These are phyloP conservation scores for Mesembrinibis cayennensis DNA, from an alignment of 2,113 vertebrate genomes.

Conservation along the genomic window DNA sequence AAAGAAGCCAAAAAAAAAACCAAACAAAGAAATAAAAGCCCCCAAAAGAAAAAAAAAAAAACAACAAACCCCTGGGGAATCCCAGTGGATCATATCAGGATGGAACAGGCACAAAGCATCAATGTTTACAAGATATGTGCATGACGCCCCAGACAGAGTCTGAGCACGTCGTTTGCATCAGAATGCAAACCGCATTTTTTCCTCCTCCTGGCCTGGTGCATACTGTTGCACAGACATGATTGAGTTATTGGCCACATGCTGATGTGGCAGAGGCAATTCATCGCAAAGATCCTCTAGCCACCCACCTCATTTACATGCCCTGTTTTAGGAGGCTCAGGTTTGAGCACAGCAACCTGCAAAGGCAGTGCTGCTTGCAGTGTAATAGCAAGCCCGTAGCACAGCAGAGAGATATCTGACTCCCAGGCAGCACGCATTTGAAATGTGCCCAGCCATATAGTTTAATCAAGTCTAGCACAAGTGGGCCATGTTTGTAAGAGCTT, in stretches of 20 bases:
- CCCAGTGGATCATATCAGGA: background rate
- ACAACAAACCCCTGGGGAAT: background rate
- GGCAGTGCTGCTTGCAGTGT: background rate
- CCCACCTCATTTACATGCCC: background rate
- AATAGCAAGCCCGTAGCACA: background rate
- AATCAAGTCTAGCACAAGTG: background rate
- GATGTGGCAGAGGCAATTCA: background rate
- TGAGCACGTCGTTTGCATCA: background rate
- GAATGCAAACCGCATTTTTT: background rate
- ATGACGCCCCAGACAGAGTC: fast-evolving
- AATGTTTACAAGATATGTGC: background rate
- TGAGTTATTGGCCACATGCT: slow-evolving; percentile 11
- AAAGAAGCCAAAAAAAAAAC: background rate
- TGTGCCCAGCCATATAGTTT: background rate
- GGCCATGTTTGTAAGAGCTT: background rate
- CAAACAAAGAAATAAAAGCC: too few species aligned
- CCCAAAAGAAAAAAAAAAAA: background rate
- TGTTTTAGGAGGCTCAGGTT: background rate
- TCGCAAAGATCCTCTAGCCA: background rate
- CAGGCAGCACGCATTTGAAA: fast-evolving
- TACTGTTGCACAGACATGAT: background rate
- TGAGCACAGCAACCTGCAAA: background rate
- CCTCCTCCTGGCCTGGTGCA: background rate
- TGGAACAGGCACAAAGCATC: background rate
- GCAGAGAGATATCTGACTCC: background rate